Percentiles rank a stretch among this genome's conserved stretches.
These are phyloP conservation scores for Eulemur rufifrons DNA, from an alignment of 2,113 vertebrate genomes.

Conservation along the genomic window DNA sequence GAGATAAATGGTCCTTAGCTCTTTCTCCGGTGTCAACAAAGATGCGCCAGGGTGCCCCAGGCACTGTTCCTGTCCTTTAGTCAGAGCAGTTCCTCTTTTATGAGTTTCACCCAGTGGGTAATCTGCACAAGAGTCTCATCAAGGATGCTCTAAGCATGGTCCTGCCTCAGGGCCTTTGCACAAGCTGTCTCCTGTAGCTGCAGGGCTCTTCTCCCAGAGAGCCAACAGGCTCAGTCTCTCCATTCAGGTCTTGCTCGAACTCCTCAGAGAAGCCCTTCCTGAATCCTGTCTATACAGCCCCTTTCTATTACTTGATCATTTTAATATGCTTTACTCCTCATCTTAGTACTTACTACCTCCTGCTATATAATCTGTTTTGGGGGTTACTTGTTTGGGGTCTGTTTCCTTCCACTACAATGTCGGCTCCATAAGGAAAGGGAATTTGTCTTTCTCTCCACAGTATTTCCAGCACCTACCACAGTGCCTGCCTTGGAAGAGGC, in stretches of 20 bases:
- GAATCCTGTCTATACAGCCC: no score
- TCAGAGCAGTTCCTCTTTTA: not conserved
- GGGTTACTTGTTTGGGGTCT: not conserved
- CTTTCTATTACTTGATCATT: not conserved
- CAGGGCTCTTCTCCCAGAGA: not conserved
- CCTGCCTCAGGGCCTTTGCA: constrained; percentile 30
- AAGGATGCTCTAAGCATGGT: not conserved
- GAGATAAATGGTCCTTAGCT: not conserved
- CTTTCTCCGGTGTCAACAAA: not conserved
- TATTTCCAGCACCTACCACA: not conserved
- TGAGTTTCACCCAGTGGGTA: not conserved
- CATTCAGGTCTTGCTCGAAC: not conserved
- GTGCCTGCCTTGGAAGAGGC: not conserved
- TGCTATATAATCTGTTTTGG: not conserved
- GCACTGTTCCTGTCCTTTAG: not conserved
- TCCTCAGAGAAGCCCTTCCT: not conserved
- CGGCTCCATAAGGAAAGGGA: not conserved
- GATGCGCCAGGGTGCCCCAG: not conserved
- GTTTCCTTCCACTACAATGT: not conserved
- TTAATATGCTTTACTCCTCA: not conserved
- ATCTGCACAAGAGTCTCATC: not conserved
- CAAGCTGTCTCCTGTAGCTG: not conserved
- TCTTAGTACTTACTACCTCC: not conserved
- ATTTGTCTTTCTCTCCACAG: not conserved
- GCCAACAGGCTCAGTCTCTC: not conserved